Percentiles rank a stretch among this genome's conserved stretches.
phyloP scores from a whole-genome alignment of 2,888 invertebrate species.

The Acanthoscelides obtectus region DNA sequence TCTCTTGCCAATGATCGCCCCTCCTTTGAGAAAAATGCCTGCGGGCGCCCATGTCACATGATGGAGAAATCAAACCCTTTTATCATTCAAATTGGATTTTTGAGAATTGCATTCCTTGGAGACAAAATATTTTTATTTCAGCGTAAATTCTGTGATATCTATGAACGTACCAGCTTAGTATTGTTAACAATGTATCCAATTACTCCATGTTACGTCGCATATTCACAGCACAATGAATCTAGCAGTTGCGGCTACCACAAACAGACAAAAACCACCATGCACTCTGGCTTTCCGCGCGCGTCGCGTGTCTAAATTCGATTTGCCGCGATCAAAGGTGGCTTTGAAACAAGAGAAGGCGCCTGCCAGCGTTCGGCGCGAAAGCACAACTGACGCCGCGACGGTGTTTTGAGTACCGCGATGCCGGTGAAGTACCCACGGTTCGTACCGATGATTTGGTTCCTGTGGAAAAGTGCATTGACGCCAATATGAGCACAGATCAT shows the following conservation, averaged over 20 bases:
- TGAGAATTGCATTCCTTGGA: too few species aligned
- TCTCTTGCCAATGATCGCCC: too few species aligned
- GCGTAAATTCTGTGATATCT: not conserved
- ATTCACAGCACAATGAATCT: not conserved
- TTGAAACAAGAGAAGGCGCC: not conserved
- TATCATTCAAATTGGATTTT: too few species aligned
- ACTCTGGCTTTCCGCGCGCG: not conserved
- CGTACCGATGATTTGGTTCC: too few species aligned
- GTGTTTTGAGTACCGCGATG: not conserved
- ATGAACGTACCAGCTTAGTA: not conserved
- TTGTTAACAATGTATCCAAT: not conserved
- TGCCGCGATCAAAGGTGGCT: not conserved
- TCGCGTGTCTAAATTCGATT: not conserved
- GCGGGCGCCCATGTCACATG: too few species aligned
- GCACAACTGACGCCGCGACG: not conserved
- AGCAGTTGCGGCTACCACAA: not conserved
- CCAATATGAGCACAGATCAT: too few species aligned
- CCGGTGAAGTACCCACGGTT: not conserved
- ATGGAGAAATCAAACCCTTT: too few species aligned
- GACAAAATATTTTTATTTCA: too few species aligned
- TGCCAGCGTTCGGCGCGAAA: not conserved
- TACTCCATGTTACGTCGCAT: not conserved
- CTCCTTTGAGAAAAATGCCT: too few species aligned
- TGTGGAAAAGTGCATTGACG: too few species aligned
- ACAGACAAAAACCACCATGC: not conserved